Conservation (phyloP, 2,888 invertebrate species). For the Drosophila melanocephala region DNA sequence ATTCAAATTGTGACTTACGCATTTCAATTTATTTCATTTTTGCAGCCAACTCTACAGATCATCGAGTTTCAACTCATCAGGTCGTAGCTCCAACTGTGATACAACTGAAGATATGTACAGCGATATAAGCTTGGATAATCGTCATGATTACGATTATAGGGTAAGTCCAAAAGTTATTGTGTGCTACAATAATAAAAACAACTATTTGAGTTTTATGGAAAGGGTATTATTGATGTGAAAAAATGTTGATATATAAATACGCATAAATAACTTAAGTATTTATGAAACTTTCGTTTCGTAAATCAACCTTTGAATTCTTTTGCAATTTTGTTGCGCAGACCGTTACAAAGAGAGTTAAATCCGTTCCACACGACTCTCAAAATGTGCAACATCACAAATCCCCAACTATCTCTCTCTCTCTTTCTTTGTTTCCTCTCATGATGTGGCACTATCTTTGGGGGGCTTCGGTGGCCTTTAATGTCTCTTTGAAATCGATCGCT, state of each 20-base stretch:
- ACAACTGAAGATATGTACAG: constrained; percentile 98
- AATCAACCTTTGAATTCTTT: constrained; percentile 14
- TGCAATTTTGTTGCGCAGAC: constrained; percentile 45
- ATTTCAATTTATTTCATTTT: constrained; percentile 34
- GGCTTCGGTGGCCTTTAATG: constrained; percentile 41
- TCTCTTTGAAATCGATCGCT: constrained; percentile 50
- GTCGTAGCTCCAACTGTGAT: constrained; percentile 96
- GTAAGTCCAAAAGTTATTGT: constrained; percentile 86
- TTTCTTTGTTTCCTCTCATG: constrained; percentile 24
- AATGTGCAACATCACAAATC: constrained; percentile 50
- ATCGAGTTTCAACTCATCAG: constrained; percentile 96
- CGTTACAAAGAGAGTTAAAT: constrained; percentile 32
- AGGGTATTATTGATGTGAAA: constrained; percentile 1
- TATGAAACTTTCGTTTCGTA: constrained; percentile 5
- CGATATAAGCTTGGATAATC: constrained; percentile 96
- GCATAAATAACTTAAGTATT: background rate
- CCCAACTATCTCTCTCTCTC: background rate
- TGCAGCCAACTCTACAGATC: constrained; percentile 95
- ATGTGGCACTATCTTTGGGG: constrained; percentile 32
- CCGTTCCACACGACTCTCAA: constrained; percentile 13
- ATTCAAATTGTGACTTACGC: background rate
- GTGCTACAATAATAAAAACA: background rate
- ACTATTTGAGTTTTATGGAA: background rate
- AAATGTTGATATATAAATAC: background rate
- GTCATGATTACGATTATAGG: constrained; percentile 97